These are phyloP conservation scores for Sphecodes monilicornis DNA, from an alignment of 2,888 invertebrate genomes.

Conservation along the genomic window DNA sequence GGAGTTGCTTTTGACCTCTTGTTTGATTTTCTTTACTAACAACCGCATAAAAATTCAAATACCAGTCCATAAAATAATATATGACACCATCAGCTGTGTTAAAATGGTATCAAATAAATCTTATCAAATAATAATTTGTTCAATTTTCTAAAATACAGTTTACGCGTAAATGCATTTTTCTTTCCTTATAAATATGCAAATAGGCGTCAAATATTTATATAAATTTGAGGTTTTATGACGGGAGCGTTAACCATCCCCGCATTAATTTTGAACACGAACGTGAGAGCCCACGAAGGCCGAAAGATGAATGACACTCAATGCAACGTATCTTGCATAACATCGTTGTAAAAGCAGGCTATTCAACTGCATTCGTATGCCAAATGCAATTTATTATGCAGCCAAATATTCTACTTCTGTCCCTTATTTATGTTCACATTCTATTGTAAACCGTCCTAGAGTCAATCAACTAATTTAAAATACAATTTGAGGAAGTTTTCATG, in stretches of 20 bases:
- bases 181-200: background rate
- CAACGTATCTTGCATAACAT: conserved; percentile 22
- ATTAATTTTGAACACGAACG: conserved; percentile 16
- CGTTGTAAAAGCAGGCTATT: conserved; percentile 38
- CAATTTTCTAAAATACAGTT: background rate
- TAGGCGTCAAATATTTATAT: background rate
- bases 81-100: background rate
- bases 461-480: background rate
- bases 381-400: conserved; percentile 4
- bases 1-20: conserved; percentile 45
- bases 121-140: no score
- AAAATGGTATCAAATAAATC: background rate
- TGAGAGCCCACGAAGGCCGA: conserved; percentile 51
- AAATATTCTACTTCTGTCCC: background rate
- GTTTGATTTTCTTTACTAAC: conserved; percentile 33
- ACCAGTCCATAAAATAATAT: background rate
- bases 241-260: background rate
- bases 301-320: conserved; percentile 58
- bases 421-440: background rate
- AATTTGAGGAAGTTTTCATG: background rate
- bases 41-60: background rate
- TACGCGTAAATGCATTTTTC: background rate
- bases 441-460: background rate
- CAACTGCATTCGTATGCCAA: conserved; percentile 33
- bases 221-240: background rate